Evolutionary conservation across 1,140 invertebrate species (phyloP).

Genomic region (Antheraea pernyi): DNA sequence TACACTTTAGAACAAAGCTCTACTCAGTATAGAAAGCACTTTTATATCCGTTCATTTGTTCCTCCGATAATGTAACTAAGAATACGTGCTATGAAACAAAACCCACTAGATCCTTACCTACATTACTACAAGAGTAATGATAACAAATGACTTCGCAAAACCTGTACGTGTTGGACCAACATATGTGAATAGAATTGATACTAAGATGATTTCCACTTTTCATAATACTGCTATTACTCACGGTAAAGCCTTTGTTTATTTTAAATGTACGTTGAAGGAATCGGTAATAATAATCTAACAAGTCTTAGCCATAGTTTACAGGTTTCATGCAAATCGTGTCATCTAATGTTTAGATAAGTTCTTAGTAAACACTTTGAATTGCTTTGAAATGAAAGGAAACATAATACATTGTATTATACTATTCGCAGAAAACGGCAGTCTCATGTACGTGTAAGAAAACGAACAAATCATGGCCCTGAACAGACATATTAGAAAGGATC

Average conservation of each 20-base stretch:
- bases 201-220: constrained; percentile 40
- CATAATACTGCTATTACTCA: constrained; percentile 18
- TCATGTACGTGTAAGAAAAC: not conserved
- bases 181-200: constrained; percentile 12
- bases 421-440: not conserved
- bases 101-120: not conserved
- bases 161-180: not conserved
- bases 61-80: constrained; percentile 6
- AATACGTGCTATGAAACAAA: constrained; percentile 9
- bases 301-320: no score
- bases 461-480: not conserved
- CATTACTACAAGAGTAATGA: not conserved
- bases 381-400: no score
- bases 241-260: not conserved
- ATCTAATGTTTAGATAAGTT: no score
- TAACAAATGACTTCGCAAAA: constrained; percentile 9
- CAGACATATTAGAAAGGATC: constrained; percentile 1
- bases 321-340: no score
- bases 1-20: no score
- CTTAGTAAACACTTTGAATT: no score
- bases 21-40: not conserved
- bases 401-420: no score
- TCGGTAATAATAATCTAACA: no score
- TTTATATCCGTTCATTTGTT: not conserved
- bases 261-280: no score